Conservation (phyloP, 2,888 invertebrate species). For the Polydrusus pterygomalis region DNA sequence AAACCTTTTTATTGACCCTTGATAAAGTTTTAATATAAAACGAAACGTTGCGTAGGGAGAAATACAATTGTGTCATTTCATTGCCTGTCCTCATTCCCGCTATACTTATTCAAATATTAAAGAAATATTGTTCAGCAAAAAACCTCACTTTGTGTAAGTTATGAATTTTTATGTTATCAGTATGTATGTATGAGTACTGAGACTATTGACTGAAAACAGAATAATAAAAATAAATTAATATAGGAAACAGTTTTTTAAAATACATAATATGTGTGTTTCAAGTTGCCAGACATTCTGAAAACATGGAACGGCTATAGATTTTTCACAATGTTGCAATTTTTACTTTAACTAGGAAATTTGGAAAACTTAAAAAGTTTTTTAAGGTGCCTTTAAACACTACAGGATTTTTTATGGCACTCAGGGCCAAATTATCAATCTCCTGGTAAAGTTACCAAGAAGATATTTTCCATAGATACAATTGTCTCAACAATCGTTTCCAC, state of each 20-base stretch:
- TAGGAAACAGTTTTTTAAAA: not conserved
- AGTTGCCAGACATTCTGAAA: not conserved
- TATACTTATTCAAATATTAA: too few relatives aligned
- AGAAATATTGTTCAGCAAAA: not conserved
- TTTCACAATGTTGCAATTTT: conserved; percentile 2
- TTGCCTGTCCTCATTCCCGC: too few relatives aligned
- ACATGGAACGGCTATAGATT: conserved; percentile 1
- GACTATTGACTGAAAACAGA: not conserved
- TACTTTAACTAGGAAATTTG: not conserved
- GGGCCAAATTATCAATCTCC: too few relatives aligned
- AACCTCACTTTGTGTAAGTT: not conserved
- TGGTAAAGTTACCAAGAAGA: too few relatives aligned
- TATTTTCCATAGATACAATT: too few relatives aligned
- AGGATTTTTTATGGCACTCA: too few relatives aligned
- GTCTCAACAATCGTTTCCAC: too few relatives aligned
- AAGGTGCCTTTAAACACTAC: too few relatives aligned
- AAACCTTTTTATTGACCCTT: too few relatives aligned
- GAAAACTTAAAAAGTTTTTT: not conserved
- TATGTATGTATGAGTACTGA: not conserved
- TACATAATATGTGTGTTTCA: not conserved
- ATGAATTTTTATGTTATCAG: not conserved
- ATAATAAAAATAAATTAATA: not conserved
- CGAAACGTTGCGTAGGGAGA: too few relatives aligned
- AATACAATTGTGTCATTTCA: too few relatives aligned
- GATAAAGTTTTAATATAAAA: too few relatives aligned